Percentiles rank a stretch among this genome's conserved stretches.
These are phyloP conservation scores for Tenualosa ilisha DNA, from an alignment of 2,797 vertebrate species.

Conservation along the genomic window DNA sequence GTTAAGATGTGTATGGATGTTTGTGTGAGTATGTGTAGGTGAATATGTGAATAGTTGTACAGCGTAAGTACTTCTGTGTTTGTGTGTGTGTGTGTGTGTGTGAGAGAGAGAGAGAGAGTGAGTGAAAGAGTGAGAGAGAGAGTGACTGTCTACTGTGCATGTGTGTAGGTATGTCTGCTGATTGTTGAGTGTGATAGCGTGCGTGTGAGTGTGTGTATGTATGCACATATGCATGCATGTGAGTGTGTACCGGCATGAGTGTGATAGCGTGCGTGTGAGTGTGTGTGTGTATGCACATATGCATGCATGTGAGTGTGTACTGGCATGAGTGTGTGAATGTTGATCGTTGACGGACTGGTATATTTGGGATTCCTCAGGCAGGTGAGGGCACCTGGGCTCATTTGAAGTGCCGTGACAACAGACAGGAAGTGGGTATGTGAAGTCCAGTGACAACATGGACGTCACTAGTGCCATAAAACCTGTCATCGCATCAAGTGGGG, in stretches of 20 bases:
- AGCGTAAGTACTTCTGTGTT: too few relatives aligned
- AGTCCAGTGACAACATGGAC: conserved; percentile 47
- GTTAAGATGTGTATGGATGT: neutral
- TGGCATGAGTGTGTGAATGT: neutral
- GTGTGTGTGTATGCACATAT: neutral
- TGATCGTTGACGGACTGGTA: conserved; percentile 57
- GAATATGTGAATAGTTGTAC: too few relatives aligned
- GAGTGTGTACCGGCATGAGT: neutral
- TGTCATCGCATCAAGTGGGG: conserved; percentile 40
- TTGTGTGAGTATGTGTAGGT: neutral
- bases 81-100: neutral
- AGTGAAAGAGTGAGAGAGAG: too few relatives aligned
- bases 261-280: neutral
- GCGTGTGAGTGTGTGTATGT: neutral
- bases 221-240: neutral
- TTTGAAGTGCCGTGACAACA: conserved; percentile 80
- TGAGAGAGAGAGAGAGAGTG: neutral
- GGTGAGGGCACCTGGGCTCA: conserved; percentile 68
- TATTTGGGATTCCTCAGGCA: conserved; percentile 77
- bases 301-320: neutral
- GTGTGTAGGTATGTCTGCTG: neutral
- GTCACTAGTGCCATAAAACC: conserved; percentile 52
- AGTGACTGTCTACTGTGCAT: neutral
- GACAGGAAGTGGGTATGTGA: conserved; percentile 68
- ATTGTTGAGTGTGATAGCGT: neutral